Evolutionary conservation across 2,888 invertebrate genomes (phyloP).

Genomic region (Philopedon plagiatum): DNA sequence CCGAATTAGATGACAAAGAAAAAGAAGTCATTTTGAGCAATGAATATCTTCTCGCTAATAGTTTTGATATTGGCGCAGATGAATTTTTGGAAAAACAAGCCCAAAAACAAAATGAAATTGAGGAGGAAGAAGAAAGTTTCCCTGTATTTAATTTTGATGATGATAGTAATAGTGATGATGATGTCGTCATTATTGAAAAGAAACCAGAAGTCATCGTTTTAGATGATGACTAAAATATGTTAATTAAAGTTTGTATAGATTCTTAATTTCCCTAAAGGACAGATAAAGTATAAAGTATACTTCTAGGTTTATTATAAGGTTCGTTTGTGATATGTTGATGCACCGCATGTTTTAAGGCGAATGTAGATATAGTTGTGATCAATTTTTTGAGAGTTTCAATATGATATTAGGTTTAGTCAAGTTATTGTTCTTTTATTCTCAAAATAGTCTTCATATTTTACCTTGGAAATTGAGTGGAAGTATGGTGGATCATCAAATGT

Average conservation of each 20-base stretch:
- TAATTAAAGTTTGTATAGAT: conserved; percentile 21
- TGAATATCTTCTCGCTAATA: conserved; percentile 49
- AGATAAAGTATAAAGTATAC: conserved; percentile 20
- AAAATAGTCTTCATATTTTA: too few species aligned
- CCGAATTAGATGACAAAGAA: conserved; percentile 45
- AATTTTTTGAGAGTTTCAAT: not conserved
- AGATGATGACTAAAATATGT: conserved; percentile 58
- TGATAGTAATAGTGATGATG: conserved; percentile 56
- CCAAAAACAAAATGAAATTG: conserved; percentile 22
- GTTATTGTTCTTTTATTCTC: too few species aligned
- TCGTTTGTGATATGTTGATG: conserved; percentile 46
- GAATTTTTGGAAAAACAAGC: conserved; percentile 46
- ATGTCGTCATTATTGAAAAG: conserved; percentile 58
- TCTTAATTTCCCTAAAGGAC: conserved; percentile 18
- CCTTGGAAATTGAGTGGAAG: too few species aligned
- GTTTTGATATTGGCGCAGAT: conserved; percentile 47
- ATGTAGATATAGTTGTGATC: conserved; percentile 30
- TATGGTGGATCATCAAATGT: too few species aligned
- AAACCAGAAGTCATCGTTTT: conserved; percentile 60
- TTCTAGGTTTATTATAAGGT: conserved; percentile 21
- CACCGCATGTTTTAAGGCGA: conserved; percentile 25
- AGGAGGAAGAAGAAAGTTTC: conserved; percentile 34
- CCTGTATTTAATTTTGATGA: conserved; percentile 47
- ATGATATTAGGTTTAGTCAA: not conserved
- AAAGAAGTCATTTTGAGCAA: conserved; percentile 50